A percentile compares a stretch with the other conserved stretches of the same genome.
phyloP scores from a whole-genome alignment of 1,140 invertebrate species.

The Aphaenogaster rudis region DNA sequence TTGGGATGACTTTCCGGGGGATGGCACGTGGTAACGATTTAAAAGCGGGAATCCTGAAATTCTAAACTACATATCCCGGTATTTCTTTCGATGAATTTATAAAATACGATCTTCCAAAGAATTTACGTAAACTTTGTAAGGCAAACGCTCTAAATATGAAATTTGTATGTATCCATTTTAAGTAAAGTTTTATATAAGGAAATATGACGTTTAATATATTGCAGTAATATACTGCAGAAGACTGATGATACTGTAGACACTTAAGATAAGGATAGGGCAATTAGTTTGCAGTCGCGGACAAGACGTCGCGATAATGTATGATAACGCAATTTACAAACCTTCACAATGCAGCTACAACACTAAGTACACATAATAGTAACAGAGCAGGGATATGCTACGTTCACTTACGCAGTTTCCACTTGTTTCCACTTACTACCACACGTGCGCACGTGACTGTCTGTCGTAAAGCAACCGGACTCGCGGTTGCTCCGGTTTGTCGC shows the following conservation, averaged over 20 bases:
- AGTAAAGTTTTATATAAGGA: background rate
- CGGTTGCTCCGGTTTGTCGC: no score
- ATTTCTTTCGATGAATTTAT: background rate
- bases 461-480: background rate
- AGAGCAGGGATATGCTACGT: background rate
- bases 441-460: background rate
- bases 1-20: background rate
- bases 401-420: constrained; percentile 9
- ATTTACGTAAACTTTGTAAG: background rate
- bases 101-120: background rate
- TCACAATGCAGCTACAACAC: background rate
- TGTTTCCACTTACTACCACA: constrained; percentile 22
- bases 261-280: background rate
- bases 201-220: background rate
- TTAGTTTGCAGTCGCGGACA: constrained; percentile 1
- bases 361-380: background rate
- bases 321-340: constrained; percentile 40
- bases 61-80: background rate
- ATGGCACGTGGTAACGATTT: constrained; percentile 21
- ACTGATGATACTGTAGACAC: background rate
- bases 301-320: constrained; percentile 6
- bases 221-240: background rate
- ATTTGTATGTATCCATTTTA: background rate
- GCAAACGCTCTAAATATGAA: background rate
- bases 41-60: background rate